Evolutionary conservation across 1,140 invertebrate species (phyloP).

Genomic region (Goniozus legneri): DNA sequence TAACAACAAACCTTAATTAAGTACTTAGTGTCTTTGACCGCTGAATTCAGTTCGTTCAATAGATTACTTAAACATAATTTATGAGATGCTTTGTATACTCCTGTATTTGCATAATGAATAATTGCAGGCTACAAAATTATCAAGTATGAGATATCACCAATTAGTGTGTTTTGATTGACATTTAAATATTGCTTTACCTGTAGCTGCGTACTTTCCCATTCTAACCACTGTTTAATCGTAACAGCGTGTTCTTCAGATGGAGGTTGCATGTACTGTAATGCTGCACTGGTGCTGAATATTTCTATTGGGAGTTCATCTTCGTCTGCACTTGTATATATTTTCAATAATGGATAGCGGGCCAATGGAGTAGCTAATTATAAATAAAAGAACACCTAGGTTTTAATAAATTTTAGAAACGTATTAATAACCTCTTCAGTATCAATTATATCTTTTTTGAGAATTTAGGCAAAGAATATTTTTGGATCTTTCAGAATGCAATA

Average conservation of each 20-base stretch:
- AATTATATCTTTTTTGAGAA: no score
- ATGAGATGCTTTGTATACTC: constrained; percentile 32
- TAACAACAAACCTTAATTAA: constrained; percentile 42
- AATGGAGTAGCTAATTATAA: not conserved
- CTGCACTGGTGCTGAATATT: constrained; percentile 59
- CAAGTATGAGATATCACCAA: no score
- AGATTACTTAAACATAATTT: constrained; percentile 40
- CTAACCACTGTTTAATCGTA: constrained; percentile 64
- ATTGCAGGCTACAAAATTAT: constrained; percentile 40
- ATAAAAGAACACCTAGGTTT: no score
- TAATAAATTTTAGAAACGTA: no score
- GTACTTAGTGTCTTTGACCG: constrained; percentile 41
- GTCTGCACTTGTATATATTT: no score
- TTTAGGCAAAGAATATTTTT: no score
- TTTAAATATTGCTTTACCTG: constrained; percentile 54
- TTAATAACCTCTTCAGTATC: no score
- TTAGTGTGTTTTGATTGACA: constrained; percentile 18
- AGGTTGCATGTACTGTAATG: constrained; percentile 56
- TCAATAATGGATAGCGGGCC: constrained; percentile 48
- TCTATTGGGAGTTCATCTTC: constrained; percentile 30
- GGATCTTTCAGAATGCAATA: no score
- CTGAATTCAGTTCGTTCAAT: constrained; percentile 37
- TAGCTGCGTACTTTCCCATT: constrained; percentile 71
- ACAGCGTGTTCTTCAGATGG: constrained; percentile 32
- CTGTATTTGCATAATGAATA: constrained; percentile 33